phyloP scores from a whole-genome alignment of 2,797 vertebrate species.

The Peromyscus melanophrys region DNA sequence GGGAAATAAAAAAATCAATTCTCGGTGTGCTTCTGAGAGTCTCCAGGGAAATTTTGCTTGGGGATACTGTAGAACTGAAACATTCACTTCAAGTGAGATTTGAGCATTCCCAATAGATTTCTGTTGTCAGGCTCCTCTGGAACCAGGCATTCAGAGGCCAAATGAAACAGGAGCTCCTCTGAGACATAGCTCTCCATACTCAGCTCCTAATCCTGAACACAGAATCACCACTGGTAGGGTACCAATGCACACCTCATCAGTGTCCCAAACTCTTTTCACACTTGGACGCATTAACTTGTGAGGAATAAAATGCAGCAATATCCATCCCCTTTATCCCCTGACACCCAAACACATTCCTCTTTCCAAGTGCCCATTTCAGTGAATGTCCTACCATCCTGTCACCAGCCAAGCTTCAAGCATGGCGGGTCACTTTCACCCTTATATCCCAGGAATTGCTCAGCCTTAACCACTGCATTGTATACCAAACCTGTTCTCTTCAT shows the following conservation, averaged over 20 bases:
- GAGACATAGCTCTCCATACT: neutral
- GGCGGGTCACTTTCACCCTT: neutral
- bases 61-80: neutral
- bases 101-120: neutral
- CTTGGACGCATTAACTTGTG: neutral
- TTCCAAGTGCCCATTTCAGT: neutral
- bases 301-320: neutral
- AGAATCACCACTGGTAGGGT: neutral
- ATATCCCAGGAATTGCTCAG: neutral
- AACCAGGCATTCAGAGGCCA: neutral
- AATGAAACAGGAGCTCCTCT: neutral
- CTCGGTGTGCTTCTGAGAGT: neutral
- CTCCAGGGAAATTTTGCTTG: slow-evolving; percentile 2
- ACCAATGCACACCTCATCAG: neutral
- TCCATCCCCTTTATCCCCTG: fast-evolving
- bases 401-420: neutral
- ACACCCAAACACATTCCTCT: neutral
- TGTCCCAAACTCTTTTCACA: neutral
- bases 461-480: neutral
- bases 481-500: neutral
- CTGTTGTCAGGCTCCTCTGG: neutral
- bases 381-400: neutral
- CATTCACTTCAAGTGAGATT: neutral
- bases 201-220: neutral
- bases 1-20: neutral